Evolutionary conservation across 2,113 vertebrate species (phyloP).

Genomic region (Bettongia penicillata): DNA sequence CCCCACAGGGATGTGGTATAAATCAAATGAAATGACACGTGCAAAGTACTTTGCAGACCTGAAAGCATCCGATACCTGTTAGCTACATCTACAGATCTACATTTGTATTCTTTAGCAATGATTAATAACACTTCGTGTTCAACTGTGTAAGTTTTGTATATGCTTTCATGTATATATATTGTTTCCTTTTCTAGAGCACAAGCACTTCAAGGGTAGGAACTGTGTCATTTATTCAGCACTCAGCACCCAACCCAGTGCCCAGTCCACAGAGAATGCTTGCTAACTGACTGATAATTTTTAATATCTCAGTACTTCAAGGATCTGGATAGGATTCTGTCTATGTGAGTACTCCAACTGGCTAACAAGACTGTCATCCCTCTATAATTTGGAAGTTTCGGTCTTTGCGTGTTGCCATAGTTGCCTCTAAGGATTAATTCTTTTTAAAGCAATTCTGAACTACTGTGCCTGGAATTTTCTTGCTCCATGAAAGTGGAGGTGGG

Average conservation of each 20-base stretch:
- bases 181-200: not conserved
- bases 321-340: not conserved
- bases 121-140: not conserved
- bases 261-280: not conserved
- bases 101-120: not conserved
- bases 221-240: not conserved
- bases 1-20: not conserved
- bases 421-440: not conserved
- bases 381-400: not conserved
- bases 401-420: not conserved
- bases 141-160: not conserved
- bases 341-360: not conserved
- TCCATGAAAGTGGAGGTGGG: rapidly evolving
- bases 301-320: not conserved
- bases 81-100: not conserved
- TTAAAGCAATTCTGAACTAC: not conserved
- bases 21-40: not conserved
- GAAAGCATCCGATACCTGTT: not conserved
- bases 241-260: not conserved
- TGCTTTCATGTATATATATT: not conserved
- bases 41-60: not conserved
- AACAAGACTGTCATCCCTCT: not conserved
- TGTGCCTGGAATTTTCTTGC: not conserved
- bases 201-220: not conserved
- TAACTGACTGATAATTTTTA: not conserved